phyloP scores from a whole-genome alignment of 30 jellyfish, hydroid and myxozoan species.

The Chrysaora quinquecirrha region DNA sequence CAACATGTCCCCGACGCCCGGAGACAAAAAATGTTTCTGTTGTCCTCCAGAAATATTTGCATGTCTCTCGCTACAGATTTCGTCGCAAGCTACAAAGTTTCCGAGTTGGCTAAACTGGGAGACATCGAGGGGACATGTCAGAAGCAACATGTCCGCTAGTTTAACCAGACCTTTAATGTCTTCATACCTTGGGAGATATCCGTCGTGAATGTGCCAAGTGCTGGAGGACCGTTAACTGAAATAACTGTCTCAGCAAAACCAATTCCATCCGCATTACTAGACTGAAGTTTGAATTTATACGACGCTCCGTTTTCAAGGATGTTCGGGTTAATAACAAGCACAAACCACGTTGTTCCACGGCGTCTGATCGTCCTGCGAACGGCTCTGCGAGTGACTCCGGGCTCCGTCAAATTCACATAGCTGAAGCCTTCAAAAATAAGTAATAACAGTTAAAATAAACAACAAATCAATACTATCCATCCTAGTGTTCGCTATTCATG shows the following conservation, averaged over 20 bases:
- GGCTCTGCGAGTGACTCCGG: constrained; percentile 49
- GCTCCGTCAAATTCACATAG: constrained; percentile 47
- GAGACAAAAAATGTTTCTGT: too few relatives aligned
- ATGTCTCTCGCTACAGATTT: too few relatives aligned
- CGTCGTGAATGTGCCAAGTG: constrained; percentile 65
- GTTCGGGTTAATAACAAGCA: constrained; percentile 28
- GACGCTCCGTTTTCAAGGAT: constrained; percentile 58
- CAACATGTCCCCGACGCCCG: too few relatives aligned
- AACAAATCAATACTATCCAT: too few relatives aligned
- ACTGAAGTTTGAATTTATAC: constrained; percentile 51
- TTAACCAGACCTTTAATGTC: too few relatives aligned
- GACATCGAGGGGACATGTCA: too few relatives aligned
- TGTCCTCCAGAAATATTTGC: too few relatives aligned
- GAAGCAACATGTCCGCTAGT: too few relatives aligned
- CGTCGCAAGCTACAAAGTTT: too few relatives aligned
- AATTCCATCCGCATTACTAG: constrained; percentile 61
- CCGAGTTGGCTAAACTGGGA: too few relatives aligned
- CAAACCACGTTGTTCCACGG: constrained; percentile 48
- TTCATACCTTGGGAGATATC: constrained; percentile 28
- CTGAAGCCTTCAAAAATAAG: constrained; percentile 52
- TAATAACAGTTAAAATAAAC: too few relatives aligned
- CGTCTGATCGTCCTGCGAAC: constrained; percentile 32
- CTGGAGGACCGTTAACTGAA: constrained; percentile 73
- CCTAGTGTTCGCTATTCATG: too few relatives aligned
- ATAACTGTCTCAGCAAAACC: constrained; percentile 65